phyloP scores from a whole-genome alignment of 2,113 vertebrate species.

The Lycaon pictus region DNA sequence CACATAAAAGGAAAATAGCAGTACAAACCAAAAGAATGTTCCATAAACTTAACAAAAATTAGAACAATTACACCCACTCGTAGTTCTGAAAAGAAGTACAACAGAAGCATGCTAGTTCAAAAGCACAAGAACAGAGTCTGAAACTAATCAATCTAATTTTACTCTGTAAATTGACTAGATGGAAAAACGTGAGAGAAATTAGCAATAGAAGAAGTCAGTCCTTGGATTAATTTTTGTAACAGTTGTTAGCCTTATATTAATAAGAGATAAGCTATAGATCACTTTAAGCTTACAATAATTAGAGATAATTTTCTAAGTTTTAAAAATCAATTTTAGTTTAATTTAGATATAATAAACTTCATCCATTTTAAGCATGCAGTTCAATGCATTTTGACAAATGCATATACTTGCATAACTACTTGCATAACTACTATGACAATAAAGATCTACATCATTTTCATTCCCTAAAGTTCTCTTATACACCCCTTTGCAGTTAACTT shows the following conservation, averaged over 20 bases:
- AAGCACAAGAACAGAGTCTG: background rate
- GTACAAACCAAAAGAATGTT: conserved; percentile 44
- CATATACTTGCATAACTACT: background rate
- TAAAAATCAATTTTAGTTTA: conserved; percentile 50
- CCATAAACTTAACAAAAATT: conserved; percentile 45
- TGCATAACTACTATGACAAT: background rate
- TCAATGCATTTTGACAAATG: background rate
- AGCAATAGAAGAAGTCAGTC: background rate
- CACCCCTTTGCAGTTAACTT: background rate
- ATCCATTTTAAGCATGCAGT: background rate
- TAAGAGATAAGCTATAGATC: background rate
- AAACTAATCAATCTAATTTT: conserved; percentile 35
- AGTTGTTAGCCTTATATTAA: conserved; percentile 13
- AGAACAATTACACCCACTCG: conserved; percentile 42
- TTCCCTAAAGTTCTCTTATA: background rate
- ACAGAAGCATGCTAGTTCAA: conserved; percentile 43
- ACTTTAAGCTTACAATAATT: conserved; percentile 50
- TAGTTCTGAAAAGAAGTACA: conserved; percentile 41
- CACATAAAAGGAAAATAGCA: conserved; percentile 56
- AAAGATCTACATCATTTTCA: background rate
- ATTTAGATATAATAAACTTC: background rate
- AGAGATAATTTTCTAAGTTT: conserved; percentile 46
- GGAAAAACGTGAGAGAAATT: background rate
- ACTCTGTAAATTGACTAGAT: background rate
- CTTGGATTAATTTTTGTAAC: background rate